Evolutionary conservation across 2,113 vertebrate genomes (phyloP).

Genomic region (Chiloscyllium plagiosum): DNA sequence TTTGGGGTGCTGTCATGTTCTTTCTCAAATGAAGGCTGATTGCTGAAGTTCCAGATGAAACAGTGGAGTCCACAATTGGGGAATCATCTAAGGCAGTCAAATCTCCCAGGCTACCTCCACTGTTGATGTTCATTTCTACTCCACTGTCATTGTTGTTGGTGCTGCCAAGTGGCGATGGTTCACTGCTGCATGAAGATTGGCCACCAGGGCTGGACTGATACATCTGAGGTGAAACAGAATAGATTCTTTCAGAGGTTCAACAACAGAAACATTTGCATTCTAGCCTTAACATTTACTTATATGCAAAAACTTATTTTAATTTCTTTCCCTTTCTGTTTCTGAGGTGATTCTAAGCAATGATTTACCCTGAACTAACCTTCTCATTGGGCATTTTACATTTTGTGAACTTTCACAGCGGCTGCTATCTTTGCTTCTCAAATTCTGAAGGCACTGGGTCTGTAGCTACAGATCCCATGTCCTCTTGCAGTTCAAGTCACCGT

Average conservation of each 20-base stretch:
- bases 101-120: conserved; percentile 95
- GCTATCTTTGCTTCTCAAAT: not conserved
- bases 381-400: not conserved
- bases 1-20: conserved; percentile 67
- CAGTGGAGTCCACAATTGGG: conserved; percentile 77
- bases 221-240: conserved; percentile 60
- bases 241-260: not conserved
- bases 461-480: not conserved
- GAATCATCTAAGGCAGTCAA: conserved; percentile 75
- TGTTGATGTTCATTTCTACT: conserved; percentile 88
- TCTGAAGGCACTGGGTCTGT: not conserved
- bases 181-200: conserved; percentile 96
- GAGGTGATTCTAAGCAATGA: not conserved
- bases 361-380: not conserved
- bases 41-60: conserved; percentile 66
- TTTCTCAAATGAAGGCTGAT: conserved; percentile 85
- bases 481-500: not conserved
- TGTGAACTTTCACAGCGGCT: not conserved
- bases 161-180: conserved; percentile 90
- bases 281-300: not conserved
- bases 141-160: conserved; percentile 95
- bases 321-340: not conserved
- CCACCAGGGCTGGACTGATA: conserved; percentile 97
- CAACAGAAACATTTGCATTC: not conserved
- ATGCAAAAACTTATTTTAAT: not conserved